A percentile compares a stretch with the other conserved stretches of the same genome.
Conservation (phyloP, 2,797 vertebrate genomes). For the Adelosebastes latens region DNA sequence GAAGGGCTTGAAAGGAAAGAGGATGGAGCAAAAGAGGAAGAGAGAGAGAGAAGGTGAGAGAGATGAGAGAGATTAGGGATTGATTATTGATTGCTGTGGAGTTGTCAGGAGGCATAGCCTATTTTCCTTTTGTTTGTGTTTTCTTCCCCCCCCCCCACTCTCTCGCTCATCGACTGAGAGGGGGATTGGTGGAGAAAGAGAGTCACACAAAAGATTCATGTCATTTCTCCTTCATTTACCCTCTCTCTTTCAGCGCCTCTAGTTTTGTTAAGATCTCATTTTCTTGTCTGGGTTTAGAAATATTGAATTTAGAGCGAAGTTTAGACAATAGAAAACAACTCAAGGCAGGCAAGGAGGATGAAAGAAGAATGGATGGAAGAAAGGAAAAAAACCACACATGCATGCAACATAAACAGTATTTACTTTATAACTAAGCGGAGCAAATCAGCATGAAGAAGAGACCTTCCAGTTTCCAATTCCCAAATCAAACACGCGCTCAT, state of each 20-base stretch:
- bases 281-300: conserved; percentile 13
- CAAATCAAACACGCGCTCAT: conserved; percentile 84
- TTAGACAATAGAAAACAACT: conserved; percentile 31
- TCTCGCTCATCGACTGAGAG: conserved; percentile 40
- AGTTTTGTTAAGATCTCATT: conserved; percentile 34
- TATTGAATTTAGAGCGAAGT: conserved; percentile 39
- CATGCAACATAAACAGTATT: conserved; percentile 38
- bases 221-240: conserved; percentile 74
- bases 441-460: conserved; percentile 62
- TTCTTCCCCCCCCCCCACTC: neutral
- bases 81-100: conserved; percentile 74
- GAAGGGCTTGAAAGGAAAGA: conserved; percentile 36
- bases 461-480: conserved; percentile 79
- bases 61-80: conserved; percentile 74
- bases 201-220: conserved; percentile 44
- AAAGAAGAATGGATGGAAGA: neutral
- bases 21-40: conserved; percentile 25
- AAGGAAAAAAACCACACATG: neutral
- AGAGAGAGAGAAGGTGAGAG: conserved; percentile 41
- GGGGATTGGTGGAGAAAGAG: conserved; percentile 25
- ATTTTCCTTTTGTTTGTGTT: conserved; percentile 65
- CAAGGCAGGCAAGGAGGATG: neutral
- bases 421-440: conserved; percentile 63
- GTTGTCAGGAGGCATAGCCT: conserved; percentile 57
- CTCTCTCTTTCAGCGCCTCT: conserved; percentile 21